phyloP scores from a whole-genome alignment of 2,888 invertebrate genomes.

The Drosophila antonietae region DNA sequence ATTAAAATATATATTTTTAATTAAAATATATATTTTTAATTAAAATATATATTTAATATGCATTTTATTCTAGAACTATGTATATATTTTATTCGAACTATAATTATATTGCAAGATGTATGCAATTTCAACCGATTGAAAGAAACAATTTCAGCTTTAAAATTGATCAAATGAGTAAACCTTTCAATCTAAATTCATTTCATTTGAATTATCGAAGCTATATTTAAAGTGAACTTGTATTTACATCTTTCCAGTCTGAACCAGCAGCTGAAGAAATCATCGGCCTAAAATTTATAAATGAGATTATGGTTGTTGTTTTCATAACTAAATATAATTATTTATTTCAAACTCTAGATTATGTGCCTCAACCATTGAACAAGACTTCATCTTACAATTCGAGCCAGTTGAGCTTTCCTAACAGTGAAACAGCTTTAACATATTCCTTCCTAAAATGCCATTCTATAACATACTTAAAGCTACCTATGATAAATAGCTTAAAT shows the following conservation, averaged over 20 bases:
- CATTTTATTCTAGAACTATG: too few relatives aligned
- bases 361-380: neutral
- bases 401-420: neutral
- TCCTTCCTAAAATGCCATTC: neutral
- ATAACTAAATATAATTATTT: neutral
- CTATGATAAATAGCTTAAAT: neutral
- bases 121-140: neutral
- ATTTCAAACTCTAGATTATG: neutral
- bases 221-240: too few relatives aligned
- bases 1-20: too few relatives aligned
- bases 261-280: neutral
- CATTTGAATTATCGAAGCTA: too few relatives aligned
- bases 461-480: neutral
- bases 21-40: too few relatives aligned
- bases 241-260: too few relatives aligned
- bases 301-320: neutral
- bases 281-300: neutral
- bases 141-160: neutral
- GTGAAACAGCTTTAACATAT: constrained; percentile 17
- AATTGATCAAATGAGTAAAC: neutral
- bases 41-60: neutral
- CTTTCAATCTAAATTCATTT: too few relatives aligned
- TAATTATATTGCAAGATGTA: neutral
- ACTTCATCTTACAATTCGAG: neutral
- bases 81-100: neutral